These are phyloP conservation scores for Leptinotarsa lineolata DNA, from an alignment of 1,140 invertebrate genomes.

Conservation along the genomic window DNA sequence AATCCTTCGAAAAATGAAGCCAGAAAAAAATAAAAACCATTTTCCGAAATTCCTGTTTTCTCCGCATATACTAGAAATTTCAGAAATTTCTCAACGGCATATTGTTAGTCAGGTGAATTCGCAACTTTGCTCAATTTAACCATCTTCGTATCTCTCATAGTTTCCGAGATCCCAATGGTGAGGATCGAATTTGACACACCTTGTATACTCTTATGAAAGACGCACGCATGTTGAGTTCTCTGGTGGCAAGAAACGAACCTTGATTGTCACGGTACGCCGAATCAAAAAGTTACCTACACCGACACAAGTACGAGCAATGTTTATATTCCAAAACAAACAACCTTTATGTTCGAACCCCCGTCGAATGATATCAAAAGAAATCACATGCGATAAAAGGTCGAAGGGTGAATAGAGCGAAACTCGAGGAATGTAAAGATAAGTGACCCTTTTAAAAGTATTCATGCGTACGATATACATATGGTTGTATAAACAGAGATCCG, in stretches of 20 bases:
- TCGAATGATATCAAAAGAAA: conserved; percentile 13
- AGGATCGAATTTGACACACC: too few species aligned
- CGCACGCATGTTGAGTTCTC: too few species aligned
- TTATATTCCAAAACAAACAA: conserved; percentile 3
- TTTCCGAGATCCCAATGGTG: too few species aligned
- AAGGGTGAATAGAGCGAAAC: conserved; percentile 38
- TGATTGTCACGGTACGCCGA: neutral
- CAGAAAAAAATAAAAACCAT: too few species aligned
- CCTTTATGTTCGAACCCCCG: conserved; percentile 1
- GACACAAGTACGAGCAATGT: neutral
- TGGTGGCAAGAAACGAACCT: neutral
- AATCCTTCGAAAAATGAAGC: too few species aligned
- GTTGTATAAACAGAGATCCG: conserved; percentile 48
- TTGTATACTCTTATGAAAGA: too few species aligned
- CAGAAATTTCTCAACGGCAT: too few species aligned
- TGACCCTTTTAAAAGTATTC: conserved; percentile 54
- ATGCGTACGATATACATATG: conserved; percentile 55
- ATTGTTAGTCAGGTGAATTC: too few species aligned
- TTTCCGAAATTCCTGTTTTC: too few species aligned
- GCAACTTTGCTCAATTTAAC: too few species aligned
- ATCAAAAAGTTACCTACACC: neutral
- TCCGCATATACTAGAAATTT: too few species aligned
- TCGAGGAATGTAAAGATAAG: conserved; percentile 49
- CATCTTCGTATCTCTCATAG: too few species aligned
- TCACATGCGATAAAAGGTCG: conserved; percentile 18